phyloP scores from a whole-genome alignment of 2,113 vertebrate genomes.

The Scopus umbretta region DNA sequence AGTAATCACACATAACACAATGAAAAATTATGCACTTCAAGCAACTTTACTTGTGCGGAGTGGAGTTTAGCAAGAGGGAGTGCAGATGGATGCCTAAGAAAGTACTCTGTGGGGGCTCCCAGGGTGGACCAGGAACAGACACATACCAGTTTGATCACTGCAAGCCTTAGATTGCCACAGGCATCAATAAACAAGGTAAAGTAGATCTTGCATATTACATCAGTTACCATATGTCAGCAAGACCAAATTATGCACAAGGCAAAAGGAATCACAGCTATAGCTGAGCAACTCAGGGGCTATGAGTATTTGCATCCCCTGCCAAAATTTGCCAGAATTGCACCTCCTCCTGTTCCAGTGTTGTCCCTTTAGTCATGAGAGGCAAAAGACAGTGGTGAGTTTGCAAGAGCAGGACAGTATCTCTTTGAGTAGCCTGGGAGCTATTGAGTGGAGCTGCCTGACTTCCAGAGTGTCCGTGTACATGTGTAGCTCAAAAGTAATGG shows the following conservation, averaged over 20 bases:
- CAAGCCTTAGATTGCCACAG: background rate
- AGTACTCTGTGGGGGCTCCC: background rate
- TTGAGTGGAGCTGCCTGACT: accelerated
- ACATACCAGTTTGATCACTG: background rate
- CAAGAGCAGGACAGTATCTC: background rate
- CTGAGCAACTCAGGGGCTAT: background rate
- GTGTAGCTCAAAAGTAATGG: background rate
- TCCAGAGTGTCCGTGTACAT: accelerated
- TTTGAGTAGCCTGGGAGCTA: background rate
- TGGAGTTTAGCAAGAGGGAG: background rate
- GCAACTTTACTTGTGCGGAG: background rate
- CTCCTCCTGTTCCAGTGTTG: background rate
- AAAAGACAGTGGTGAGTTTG: background rate
- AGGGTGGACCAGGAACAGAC: background rate
- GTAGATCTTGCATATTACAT: background rate
- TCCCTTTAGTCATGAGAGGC: background rate
- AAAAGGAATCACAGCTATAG: background rate
- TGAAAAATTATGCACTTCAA: conserved; percentile 1
- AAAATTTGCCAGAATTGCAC: background rate
- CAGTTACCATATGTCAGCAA: background rate
- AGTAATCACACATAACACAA: background rate
- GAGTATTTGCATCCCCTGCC: background rate
- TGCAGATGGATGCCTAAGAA: background rate
- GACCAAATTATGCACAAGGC: background rate
- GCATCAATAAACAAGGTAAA: background rate